A percentile compares a stretch with the other conserved stretches of the same genome.
Evolutionary conservation across 1,140 invertebrate genomes (phyloP).

Genomic region (Drosophila pachea): DNA sequence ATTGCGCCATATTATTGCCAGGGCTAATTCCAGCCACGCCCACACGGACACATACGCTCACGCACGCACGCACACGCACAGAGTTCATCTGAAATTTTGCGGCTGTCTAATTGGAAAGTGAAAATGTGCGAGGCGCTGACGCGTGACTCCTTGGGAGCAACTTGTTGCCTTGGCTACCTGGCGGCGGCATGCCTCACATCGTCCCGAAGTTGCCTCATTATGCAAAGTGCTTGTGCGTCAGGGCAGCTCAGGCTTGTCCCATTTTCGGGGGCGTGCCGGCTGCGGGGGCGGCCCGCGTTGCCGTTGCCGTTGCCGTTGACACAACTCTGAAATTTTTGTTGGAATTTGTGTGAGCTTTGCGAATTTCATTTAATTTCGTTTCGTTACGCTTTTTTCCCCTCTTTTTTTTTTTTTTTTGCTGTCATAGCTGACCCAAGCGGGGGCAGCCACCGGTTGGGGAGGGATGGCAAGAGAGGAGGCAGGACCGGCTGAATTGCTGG

Average conservation of each 20-base stretch:
- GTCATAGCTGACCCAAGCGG: slow-evolving; percentile 24
- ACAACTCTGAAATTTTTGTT: slow-evolving; percentile 38
- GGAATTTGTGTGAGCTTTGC: slow-evolving; percentile 48
- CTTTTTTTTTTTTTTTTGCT: neutral
- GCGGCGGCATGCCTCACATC: slow-evolving; percentile 14
- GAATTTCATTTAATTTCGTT: slow-evolving; percentile 59
- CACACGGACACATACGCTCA: slow-evolving; percentile 8
- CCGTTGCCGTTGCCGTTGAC: slow-evolving; percentile 22
- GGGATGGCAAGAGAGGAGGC: neutral
- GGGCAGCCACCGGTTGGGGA: neutral
- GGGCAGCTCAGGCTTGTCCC: neutral
- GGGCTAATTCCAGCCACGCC: slow-evolving; percentile 21
- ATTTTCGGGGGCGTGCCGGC: neutral
- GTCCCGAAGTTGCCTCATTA: slow-evolving; percentile 58
- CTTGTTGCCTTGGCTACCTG: slow-evolving; percentile 52
- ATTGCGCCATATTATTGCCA: slow-evolving; percentile 11
- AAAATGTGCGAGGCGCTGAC: slow-evolving; percentile 66
- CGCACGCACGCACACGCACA: neutral
- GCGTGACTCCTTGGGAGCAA: slow-evolving; percentile 57
- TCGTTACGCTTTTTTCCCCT: neutral
- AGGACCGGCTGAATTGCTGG: slow-evolving; percentile 31
- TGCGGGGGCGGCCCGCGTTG: neutral
- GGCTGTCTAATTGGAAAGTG: slow-evolving; percentile 50
- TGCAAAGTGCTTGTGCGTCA: slow-evolving; percentile 54
- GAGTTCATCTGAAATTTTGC: slow-evolving; percentile 19